phyloP scores from a whole-genome alignment of 2,797 vertebrate species.

The Tenualosa ilisha region DNA sequence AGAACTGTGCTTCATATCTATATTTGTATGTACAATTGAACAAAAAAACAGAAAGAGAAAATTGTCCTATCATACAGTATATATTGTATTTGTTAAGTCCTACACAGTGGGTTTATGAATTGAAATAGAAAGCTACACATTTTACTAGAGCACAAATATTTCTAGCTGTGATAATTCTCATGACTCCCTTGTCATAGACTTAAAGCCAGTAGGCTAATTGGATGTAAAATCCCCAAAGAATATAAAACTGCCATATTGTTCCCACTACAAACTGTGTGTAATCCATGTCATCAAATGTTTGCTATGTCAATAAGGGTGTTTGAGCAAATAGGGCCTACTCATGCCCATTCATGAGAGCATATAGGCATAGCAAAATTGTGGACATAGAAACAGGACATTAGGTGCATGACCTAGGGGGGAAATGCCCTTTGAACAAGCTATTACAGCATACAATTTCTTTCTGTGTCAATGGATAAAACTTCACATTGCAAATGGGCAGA shows the following conservation, averaged over 20 bases:
- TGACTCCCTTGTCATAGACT: background rate
- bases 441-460: too few relatives aligned
- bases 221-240: background rate
- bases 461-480: background rate
- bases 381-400: background rate
- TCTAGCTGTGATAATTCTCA: background rate
- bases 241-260: background rate
- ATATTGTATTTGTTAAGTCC: background rate
- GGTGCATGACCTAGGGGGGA: background rate
- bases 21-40: background rate
- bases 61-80: too few relatives aligned
- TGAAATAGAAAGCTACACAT: background rate
- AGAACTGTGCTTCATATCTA: background rate
- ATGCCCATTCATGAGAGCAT: background rate
- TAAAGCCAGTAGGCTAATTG: background rate
- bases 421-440: constrained; percentile 33
- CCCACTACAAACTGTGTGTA: background rate
- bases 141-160: background rate
- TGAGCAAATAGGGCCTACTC: background rate
- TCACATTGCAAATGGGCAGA: background rate
- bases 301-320: constrained; percentile 36
- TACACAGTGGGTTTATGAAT: too few relatives aligned
- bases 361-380: background rate
- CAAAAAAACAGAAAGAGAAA: too few relatives aligned
- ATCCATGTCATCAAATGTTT: constrained; percentile 22